Conservation (phyloP, 2,797 vertebrate species). For the Threskiornis aethiopicus region DNA sequence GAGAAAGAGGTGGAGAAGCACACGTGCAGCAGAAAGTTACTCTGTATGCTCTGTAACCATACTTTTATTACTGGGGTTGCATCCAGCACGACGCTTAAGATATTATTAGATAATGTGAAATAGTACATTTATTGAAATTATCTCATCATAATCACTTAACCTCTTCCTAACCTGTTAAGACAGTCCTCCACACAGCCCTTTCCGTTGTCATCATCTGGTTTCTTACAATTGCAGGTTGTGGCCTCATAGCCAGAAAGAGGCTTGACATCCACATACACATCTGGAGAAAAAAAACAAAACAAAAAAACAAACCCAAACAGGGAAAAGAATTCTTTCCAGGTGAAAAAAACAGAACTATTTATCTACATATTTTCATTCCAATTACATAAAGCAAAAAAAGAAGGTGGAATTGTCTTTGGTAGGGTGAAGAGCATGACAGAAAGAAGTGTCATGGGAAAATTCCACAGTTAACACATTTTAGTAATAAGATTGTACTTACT, state of each 20-base stretch:
- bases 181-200: constrained; percentile 95
- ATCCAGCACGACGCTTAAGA: neutral
- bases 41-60: neutral
- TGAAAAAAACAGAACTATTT: neutral
- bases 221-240: constrained; percentile 93
- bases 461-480: neutral
- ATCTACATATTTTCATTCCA: neutral
- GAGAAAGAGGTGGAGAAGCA: neutral
- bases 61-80: neutral
- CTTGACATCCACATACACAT: constrained; percentile 98
- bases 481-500: constrained; percentile 74
- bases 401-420: neutral
- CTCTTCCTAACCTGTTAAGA: constrained; percentile 86
- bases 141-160: neutral
- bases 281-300: constrained; percentile 56
- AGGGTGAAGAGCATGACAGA: neutral
- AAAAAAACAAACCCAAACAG: neutral
- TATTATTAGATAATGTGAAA: neutral
- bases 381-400: neutral
- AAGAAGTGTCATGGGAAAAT: neutral
- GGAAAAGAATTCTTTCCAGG: neutral
- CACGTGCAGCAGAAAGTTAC: neutral
- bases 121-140: neutral
- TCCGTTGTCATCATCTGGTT: constrained; percentile 77
- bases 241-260: constrained; percentile 97